Percentiles rank a stretch among this genome's conserved stretches.
These are phyloP conservation scores for Dicyrtoma fusca DNA, from an alignment of 2,888 invertebrate species.

Conservation along the genomic window DNA sequence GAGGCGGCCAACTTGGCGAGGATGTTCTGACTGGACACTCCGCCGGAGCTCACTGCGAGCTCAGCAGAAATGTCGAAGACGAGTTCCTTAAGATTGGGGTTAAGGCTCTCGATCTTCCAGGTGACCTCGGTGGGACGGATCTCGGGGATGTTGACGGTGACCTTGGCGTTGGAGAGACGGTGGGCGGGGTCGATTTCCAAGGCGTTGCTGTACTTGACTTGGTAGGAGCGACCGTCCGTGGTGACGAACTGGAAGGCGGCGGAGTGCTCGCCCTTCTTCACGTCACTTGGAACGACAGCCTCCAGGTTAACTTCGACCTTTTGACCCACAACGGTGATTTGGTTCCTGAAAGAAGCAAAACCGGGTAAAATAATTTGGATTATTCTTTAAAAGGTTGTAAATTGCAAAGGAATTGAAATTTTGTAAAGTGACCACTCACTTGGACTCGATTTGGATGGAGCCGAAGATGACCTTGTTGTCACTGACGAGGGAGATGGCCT, in stretches of 20 bases:
- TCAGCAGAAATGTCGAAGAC: slow-evolving; percentile 16
- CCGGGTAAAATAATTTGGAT: no score
- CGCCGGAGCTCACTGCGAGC: neutral
- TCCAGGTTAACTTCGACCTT: slow-evolving; percentile 21
- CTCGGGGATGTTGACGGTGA: neutral
- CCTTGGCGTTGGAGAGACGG: slow-evolving; percentile 3
- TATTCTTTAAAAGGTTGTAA: no score
- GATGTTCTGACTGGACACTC: neutral
- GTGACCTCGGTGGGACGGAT: neutral
- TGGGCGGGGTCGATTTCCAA: neutral
- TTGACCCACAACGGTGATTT: slow-evolving; percentile 23
- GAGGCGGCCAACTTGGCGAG: neutral
- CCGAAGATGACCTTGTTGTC: slow-evolving; percentile 23
- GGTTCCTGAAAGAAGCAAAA: slow-evolving; percentile 31
- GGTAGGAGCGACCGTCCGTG: neutral
- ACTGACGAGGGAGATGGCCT: slow-evolving; percentile 8
- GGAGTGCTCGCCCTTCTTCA: slow-evolving; percentile 21
- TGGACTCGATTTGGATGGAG: neutral
- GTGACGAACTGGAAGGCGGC: neutral
- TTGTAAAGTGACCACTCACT: no score
- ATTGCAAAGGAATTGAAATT: no score
- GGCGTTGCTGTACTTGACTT: slow-evolving; percentile 25
- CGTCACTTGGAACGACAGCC: slow-evolving; percentile 18
- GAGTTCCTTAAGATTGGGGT: slow-evolving; percentile 15
- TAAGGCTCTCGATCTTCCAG: slow-evolving; percentile 20